Base-by-base conservation (phyloP, 2,113 vertebrate species). In the Xiphorhynchus elegans region DNA sequence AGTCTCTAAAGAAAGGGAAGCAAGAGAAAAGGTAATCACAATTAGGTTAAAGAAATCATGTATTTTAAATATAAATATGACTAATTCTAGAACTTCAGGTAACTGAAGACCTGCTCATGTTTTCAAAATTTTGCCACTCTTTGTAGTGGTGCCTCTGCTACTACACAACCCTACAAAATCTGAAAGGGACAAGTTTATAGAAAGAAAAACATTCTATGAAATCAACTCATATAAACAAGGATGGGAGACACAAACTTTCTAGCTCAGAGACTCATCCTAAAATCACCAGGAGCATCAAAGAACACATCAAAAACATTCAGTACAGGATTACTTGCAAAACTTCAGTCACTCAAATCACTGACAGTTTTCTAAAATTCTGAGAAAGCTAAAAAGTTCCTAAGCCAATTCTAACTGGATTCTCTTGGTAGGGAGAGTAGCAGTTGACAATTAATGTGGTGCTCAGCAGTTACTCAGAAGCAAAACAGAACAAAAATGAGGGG, bases 1-100 rank as follows among this genome's bases (percentile, higher is more conserved):
- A 98, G 99, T 99, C 99, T 99, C 99, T 99, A 94, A 10, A 95
- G 52, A 24, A 44, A 40, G 25, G 24, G 11, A 76, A 82, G 37
- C 12, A 44, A 52, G 24, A 75, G 18, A 21, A 82, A 17, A 62
- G 9, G 20, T 4, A 40, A 60, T 19, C 12, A 26, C 2, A 59
- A 26, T 68, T 16, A 63, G 8, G 3, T 29, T 53, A 20, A 39
- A 78, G 25, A 67, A 81, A 58, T 0, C 3, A 10, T 6, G 2
- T 1, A 33, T 7, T 75, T 72, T 5, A 42, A 63, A 26, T 9
- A 87, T 24, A 66, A 67, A 12, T n/a, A 29, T 0, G 5, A 87
- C 44, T 47, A 75, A 33, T 29, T 50, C 29, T 33, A 68, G 9
- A 76, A 35, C 53, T 26, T 49, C n/a, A 76, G 20, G 9, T 7